Percentiles rank a stretch among this genome's conserved stretches.
Conservation (phyloP, 2,113 vertebrate genomes). For the Kobus ellipsiprymnus region DNA sequence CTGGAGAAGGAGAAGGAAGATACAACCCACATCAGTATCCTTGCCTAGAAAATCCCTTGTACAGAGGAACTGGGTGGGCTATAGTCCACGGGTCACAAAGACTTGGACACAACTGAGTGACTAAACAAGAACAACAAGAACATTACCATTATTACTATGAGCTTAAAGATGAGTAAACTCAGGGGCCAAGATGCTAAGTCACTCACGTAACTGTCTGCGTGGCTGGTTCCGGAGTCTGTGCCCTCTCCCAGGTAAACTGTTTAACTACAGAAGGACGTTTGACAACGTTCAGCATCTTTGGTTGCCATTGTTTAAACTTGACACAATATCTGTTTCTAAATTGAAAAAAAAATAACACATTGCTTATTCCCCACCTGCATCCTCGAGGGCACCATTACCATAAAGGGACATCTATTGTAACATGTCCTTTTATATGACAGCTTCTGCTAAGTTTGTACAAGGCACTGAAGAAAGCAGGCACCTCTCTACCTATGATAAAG, state of each 20-base stretch:
- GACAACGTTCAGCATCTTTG: background rate
- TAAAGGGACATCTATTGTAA: background rate
- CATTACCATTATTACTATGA: background rate
- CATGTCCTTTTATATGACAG: background rate
- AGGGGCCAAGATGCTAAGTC: background rate
- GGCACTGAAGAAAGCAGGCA: background rate
- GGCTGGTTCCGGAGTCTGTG: background rate
- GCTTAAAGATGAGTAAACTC: background rate
- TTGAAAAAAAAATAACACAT: background rate
- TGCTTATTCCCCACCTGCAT: background rate
- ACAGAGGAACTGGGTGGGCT: background rate
- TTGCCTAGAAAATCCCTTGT: background rate
- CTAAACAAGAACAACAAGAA: background rate
- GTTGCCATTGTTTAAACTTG: background rate
- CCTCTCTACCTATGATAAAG: background rate
- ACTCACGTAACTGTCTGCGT: background rate
- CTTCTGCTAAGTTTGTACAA: background rate
- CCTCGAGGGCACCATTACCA: background rate
- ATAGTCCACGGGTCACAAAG: background rate
- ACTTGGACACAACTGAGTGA: background rate
- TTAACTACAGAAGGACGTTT: background rate
- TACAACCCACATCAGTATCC: background rate
- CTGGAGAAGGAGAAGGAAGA: background rate
- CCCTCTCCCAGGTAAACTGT: background rate
- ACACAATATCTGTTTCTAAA: background rate